Evolutionary conservation across 1,140 invertebrate species (phyloP).

Genomic region (Episyrphus balteatus): DNA sequence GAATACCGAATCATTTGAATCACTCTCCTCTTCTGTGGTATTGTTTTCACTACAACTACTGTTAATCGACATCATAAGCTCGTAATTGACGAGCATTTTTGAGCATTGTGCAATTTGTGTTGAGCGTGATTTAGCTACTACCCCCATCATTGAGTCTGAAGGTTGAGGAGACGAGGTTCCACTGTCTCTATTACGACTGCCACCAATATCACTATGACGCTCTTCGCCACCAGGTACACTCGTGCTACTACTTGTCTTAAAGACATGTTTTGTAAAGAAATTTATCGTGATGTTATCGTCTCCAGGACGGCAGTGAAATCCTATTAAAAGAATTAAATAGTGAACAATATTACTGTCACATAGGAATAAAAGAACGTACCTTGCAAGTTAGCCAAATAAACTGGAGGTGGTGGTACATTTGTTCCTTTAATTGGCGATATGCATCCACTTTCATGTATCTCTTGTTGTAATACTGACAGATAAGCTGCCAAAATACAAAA

Average conservation of each 20-base stretch:
- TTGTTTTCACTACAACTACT: neutral
- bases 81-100: conserved; percentile 28
- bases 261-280: too few species aligned
- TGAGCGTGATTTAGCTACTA: conserved; percentile 11
- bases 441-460: conserved; percentile 35
- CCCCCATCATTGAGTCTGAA: conserved; percentile 2
- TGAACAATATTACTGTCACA: too few species aligned
- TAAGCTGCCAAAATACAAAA: conserved; percentile 36
- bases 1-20: conserved; percentile 36
- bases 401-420: conserved; percentile 35
- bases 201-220: conserved; percentile 22
- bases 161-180: conserved; percentile 36
- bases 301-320: neutral
- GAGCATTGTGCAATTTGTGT: conserved; percentile 9
- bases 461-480: conserved; percentile 33
- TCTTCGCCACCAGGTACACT: conserved; percentile 26
- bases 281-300: too few species aligned
- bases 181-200: conserved; percentile 26
- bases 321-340: neutral
- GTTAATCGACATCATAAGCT: conserved; percentile 10
- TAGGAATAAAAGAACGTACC: conserved; percentile 3
- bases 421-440: conserved; percentile 37
- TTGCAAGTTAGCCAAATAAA: conserved; percentile 30
- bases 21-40: conserved; percentile 25
- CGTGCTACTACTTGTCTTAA: conserved; percentile 1